These are phyloP conservation scores for Urocitellus parryii DNA, from an alignment of 2,113 vertebrate genomes.

Conservation along the genomic window DNA sequence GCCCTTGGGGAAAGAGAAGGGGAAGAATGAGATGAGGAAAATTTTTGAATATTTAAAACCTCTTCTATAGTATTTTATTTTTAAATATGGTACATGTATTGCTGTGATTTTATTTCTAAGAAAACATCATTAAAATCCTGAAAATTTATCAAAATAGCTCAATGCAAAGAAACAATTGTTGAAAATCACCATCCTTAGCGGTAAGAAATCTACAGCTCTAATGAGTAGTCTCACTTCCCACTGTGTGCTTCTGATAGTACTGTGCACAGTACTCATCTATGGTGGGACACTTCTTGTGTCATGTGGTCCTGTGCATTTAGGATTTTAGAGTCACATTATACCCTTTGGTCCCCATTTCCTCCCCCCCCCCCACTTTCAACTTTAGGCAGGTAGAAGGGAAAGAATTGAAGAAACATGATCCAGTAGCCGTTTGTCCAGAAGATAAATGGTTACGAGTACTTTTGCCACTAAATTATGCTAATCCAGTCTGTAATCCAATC, in stretches of 20 bases:
- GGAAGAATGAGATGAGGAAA: background rate
- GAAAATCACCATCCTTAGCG: background rate
- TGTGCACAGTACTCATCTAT: background rate
- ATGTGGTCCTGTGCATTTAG: background rate
- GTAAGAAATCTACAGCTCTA: background rate
- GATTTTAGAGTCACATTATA: background rate
- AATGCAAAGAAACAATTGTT: constrained; percentile 18
- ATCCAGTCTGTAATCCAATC: constrained; percentile 60
- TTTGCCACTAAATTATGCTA: constrained; percentile 74
- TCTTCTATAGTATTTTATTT: background rate
- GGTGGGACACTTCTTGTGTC: background rate
- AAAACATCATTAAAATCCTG: background rate
- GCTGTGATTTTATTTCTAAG: background rate
- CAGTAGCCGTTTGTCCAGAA: constrained; percentile 56
- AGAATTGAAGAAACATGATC: constrained; percentile 41
- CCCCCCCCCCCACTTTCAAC: background rate
- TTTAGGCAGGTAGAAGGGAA: background rate
- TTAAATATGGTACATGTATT: background rate
- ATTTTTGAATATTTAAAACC: background rate
- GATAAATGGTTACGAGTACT: constrained; percentile 36
- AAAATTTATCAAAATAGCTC: background rate
- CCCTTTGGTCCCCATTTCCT: background rate
- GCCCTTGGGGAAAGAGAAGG: background rate
- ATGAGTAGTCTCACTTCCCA: background rate
- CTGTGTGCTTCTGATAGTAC: background rate